phyloP scores from a whole-genome alignment of 2,888 invertebrate genomes.

The Dasysyrphus tricinctus region DNA sequence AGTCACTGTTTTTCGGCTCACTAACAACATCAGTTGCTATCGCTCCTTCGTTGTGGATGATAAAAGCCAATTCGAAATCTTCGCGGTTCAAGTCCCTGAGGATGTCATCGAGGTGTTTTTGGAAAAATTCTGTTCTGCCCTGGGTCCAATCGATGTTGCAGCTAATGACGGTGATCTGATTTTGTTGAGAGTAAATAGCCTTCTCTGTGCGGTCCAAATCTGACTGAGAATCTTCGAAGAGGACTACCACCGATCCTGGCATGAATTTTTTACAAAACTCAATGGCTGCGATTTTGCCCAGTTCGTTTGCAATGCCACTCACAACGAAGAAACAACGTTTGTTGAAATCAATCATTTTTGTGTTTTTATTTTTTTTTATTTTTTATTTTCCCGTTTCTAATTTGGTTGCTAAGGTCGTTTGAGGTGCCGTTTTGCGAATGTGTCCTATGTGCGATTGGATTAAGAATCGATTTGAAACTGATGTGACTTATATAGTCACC shows the following conservation, averaged over 20 bases:
- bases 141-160: conserved; percentile 76
- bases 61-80: conserved; percentile 78
- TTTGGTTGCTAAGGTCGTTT: conserved; percentile 48
- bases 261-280: conserved; percentile 88
- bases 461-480: conserved; percentile 33
- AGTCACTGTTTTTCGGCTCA: conserved; percentile 78
- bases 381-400: neutral
- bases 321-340: conserved; percentile 87
- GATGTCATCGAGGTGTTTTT: conserved; percentile 72
- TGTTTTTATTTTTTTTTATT: conserved; percentile 41
- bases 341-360: conserved; percentile 85
- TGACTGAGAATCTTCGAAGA: conserved; percentile 89
- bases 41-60: conserved; percentile 80
- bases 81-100: conserved; percentile 48
- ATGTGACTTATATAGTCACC: conserved; percentile 53
- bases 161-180: conserved; percentile 84
- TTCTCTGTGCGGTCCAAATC: conserved; percentile 88
- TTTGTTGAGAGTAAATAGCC: conserved; percentile 84
- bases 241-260: conserved; percentile 88
- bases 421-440: conserved; percentile 19
- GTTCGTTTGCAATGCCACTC: conserved; percentile 94
- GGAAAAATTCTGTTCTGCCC: conserved; percentile 62
- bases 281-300: conserved; percentile 91
- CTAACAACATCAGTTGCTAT: conserved; percentile 78
- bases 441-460: conserved; percentile 35